These are phyloP conservation scores for Siderastrea radians DNA, from an alignment of 92 coral and sea anemone genomes.

Conservation along the genomic window DNA sequence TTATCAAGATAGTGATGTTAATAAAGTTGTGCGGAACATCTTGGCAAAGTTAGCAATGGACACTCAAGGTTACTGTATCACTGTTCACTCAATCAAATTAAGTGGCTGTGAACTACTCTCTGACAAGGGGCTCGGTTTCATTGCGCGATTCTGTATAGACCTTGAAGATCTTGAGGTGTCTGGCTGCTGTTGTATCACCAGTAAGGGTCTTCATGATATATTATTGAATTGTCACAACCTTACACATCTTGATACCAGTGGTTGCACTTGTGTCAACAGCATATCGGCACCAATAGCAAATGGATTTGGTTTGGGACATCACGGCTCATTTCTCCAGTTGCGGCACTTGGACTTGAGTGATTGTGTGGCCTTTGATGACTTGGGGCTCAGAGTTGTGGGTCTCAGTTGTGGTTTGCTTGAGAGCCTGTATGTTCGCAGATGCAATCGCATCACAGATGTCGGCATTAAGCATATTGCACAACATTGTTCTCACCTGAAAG, in stretches of 20 bases:
- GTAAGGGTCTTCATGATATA: conserved; percentile 93
- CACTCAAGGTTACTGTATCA: conserved; percentile 96
- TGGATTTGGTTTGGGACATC: conserved; percentile 86
- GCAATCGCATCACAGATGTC: conserved; percentile 93
- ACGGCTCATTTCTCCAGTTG: conserved; percentile 79
- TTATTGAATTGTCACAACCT: conserved; percentile 81
- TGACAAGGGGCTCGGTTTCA: conserved; percentile 90
- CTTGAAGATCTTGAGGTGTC: conserved; percentile 85
- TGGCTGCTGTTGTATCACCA: conserved; percentile 94
- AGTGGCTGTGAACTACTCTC: conserved; percentile 93
- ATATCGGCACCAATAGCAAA: conserved; percentile 82
- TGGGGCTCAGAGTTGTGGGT: conserved; percentile 90
- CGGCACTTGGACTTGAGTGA: conserved; percentile 93
- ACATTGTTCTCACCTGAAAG: conserved; percentile 85
- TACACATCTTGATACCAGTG: conserved; percentile 76
- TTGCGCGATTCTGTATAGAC: conserved; percentile 95
- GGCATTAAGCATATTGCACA: conserved; percentile 94
- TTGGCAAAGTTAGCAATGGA: conserved; percentile 84
- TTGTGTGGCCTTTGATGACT: conserved; percentile 98
- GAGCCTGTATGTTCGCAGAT: conserved; percentile 89
- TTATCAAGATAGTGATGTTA: conserved; percentile 92
- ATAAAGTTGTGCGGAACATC: conserved; percentile 84
- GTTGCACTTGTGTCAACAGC: conserved; percentile 94
- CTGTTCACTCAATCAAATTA: conserved; percentile 82
- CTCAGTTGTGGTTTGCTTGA: conserved; percentile 90